phyloP scores from a whole-genome alignment of 2,888 invertebrate species.

The Synanthedon formicaeformis region DNA sequence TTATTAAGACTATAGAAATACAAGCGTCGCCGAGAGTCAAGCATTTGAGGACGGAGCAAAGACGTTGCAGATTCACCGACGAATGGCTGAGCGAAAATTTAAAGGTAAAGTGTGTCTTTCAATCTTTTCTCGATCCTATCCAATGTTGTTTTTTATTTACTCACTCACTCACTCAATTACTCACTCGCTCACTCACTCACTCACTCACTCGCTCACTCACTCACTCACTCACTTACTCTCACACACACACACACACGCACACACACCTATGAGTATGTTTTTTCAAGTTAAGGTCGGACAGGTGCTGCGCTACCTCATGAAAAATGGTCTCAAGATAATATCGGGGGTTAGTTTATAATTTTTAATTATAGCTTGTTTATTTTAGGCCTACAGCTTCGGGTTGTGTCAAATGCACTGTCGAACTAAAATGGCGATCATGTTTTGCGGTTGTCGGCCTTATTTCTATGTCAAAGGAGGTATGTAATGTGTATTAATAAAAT shows the following conservation, averaged over 20 bases:
- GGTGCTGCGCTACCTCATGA: no score
- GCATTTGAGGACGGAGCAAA: conserved; percentile 39
- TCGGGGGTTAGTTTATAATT: background rate
- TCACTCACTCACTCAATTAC: no score
- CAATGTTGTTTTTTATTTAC: no score
- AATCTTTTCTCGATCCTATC: background rate
- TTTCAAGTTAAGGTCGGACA: no score
- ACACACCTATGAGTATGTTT: no score
- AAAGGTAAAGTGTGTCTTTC: conserved; percentile 14
- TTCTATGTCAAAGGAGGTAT: conserved; percentile 61
- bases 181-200: no score
- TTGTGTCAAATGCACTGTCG: conserved; percentile 69
- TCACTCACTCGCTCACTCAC: no score
- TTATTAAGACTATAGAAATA: conserved; percentile 46
- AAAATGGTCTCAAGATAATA: no score
- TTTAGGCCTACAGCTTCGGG: conserved; percentile 65
- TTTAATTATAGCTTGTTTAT: conserved; percentile 3
- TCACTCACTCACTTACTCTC: no score
- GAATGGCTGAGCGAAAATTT: conserved; percentile 51
- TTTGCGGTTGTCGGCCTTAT: conserved; percentile 67
- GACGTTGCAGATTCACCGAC: conserved; percentile 56
- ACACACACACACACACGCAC: no score
- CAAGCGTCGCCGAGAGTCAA: conserved; percentile 40
- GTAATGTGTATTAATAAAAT: no score
- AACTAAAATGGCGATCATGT: conserved; percentile 56